These are phyloP conservation scores for Vulpes ferrilata DNA, from an alignment of 2,113 vertebrate genomes.

Conservation along the genomic window DNA sequence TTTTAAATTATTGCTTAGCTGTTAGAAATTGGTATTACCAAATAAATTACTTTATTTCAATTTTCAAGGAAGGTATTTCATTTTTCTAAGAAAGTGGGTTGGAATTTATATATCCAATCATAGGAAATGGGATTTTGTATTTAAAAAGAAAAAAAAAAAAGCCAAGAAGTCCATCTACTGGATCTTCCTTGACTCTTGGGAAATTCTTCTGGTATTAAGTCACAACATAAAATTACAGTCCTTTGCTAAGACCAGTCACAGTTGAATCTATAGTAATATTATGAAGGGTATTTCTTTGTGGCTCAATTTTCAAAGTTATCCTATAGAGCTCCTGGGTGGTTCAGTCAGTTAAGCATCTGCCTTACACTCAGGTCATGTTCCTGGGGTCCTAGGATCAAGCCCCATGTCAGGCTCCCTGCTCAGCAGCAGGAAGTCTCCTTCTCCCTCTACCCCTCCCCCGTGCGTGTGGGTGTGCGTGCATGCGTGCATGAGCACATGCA, in stretches of 20 bases:
- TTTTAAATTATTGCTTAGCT: neutral
- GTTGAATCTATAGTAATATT: neutral
- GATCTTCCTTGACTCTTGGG: neutral
- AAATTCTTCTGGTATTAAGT: neutral
- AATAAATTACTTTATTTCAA: conserved; percentile 26
- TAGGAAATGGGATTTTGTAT: neutral
- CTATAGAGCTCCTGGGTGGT: neutral
- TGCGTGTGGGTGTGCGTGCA: too few relatives aligned
- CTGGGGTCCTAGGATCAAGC: too few relatives aligned
- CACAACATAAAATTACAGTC: neutral
- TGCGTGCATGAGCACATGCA: too few relatives aligned
- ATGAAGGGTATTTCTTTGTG: neutral
- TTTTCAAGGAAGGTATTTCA: conserved; percentile 18
- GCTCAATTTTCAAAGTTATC: neutral
- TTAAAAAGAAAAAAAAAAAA: neutral
- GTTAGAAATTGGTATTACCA: neutral
- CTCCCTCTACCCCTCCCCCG: too few relatives aligned
- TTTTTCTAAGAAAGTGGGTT: neutral
- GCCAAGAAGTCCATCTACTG: neutral
- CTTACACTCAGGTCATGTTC: too few relatives aligned
- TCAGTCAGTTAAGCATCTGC: too few relatives aligned
- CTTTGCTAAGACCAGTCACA: neutral
- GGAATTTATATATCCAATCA: neutral
- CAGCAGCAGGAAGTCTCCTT: too few relatives aligned
- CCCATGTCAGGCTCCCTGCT: too few relatives aligned